These are phyloP conservation scores for Dermatophagoides farinae DNA, from an alignment of 1,140 invertebrate genomes.

Conservation along the genomic window DNA sequence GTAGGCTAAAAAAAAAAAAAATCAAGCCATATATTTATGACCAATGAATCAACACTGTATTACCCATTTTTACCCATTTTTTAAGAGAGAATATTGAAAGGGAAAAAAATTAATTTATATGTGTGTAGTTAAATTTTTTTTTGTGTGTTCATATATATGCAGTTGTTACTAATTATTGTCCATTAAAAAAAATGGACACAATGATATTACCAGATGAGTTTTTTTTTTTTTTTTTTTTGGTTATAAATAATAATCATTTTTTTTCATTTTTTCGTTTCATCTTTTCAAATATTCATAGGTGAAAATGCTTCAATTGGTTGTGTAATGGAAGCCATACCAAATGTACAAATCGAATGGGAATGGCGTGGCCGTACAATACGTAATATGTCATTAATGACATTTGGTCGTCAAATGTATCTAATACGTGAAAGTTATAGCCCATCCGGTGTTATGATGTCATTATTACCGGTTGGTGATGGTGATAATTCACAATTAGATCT, in stretches of 20 bases:
- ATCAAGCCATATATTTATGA: no score
- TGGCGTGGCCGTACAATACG: slow-evolving; percentile 56
- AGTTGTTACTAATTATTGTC: no score
- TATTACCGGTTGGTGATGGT: not conserved
- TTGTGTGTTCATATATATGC: no score
- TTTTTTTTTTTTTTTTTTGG: not conserved
- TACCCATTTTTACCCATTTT: no score
- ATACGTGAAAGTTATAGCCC: slow-evolving; percentile 42
- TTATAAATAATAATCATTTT: no score
- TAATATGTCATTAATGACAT: slow-evolving; percentile 39
- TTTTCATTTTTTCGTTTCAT: not conserved
- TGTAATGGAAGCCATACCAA: slow-evolving; percentile 50
- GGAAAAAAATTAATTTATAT: not conserved
- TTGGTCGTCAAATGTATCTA: slow-evolving; percentile 43
- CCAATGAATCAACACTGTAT: no score
- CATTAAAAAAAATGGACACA: no score
- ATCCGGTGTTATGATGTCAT: not conserved
- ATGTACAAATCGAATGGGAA: slow-evolving; percentile 60
- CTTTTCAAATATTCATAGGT: not conserved
- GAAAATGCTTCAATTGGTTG: slow-evolving; percentile 48
- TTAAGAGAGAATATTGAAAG: not conserved
- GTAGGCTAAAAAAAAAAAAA: no score
- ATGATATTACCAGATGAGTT: no score
- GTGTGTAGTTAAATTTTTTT: not conserved
- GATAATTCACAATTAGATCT: no score